These are phyloP conservation scores for Todiramphus saurophagus DNA, from an alignment of 2,113 vertebrate genomes.

Conservation along the genomic window DNA sequence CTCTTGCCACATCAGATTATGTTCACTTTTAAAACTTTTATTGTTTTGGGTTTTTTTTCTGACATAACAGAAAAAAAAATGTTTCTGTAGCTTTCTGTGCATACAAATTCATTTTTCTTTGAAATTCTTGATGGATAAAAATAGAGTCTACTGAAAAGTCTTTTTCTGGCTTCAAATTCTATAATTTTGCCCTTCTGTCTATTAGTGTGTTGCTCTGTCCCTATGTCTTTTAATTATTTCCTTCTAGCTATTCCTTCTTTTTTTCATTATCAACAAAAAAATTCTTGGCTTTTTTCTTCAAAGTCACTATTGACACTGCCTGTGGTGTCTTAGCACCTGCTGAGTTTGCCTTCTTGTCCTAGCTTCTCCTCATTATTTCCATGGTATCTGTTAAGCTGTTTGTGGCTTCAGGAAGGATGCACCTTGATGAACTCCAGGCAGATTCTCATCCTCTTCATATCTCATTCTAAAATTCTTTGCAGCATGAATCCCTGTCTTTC, in stretches of 20 bases:
- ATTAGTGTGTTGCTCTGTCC: background rate
- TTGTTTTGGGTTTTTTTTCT: background rate
- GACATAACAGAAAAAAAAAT: background rate
- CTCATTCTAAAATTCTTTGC: background rate
- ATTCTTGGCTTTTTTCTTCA: background rate
- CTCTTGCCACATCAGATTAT: background rate
- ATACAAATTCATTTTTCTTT: background rate
- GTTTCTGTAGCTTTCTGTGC: background rate
- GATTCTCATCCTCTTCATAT: background rate
- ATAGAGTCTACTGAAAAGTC: background rate
- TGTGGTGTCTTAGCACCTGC: background rate
- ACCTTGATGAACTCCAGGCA: background rate
- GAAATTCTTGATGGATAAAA: background rate
- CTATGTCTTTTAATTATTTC: background rate
- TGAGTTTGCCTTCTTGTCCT: background rate
- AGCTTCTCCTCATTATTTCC: background rate
- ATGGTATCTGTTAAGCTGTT: background rate
- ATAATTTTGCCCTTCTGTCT: background rate
- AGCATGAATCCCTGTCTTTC: background rate
- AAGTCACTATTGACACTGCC: background rate
- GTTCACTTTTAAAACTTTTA: background rate
- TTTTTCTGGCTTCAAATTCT: background rate
- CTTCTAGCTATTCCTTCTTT: background rate
- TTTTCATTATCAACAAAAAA: background rate
- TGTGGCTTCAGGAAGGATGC: rapidly evolving